Percentiles rank a stretch among this genome's conserved stretches.
Evolutionary conservation across 2,888 invertebrate species (phyloP).

Genomic region (Chironomus riparius): DNA sequence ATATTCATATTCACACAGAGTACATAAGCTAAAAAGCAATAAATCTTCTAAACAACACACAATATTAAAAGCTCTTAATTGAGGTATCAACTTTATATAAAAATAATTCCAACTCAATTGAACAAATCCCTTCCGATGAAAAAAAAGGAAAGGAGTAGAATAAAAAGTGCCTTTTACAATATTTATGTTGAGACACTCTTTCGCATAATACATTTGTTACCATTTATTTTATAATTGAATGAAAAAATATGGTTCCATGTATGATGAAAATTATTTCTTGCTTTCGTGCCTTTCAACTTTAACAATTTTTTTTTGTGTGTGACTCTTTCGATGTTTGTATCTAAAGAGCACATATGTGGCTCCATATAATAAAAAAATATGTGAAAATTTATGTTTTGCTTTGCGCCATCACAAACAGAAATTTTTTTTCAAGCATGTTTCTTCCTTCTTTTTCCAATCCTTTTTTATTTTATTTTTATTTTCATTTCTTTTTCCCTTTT

Average conservation of each 20-base stretch:
- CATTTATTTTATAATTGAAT: background rate
- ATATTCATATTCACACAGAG: too few relatives aligned
- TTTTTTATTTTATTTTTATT: background rate
- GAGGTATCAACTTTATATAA: too few relatives aligned
- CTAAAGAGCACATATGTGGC: background rate
- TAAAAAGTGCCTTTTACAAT: background rate
- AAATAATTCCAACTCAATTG: too few relatives aligned
- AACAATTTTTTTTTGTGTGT: background rate
- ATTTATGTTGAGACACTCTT: background rate
- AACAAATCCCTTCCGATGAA: too few relatives aligned
- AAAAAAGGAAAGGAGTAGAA: too few relatives aligned
- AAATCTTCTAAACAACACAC: too few relatives aligned
- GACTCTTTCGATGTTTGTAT: background rate
- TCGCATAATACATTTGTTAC: background rate
- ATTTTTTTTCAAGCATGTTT: background rate
- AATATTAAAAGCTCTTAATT: too few relatives aligned
- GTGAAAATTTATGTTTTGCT: background rate
- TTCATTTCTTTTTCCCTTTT: background rate
- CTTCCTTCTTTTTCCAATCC: too few relatives aligned
- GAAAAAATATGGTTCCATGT: background rate
- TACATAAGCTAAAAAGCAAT: too few relatives aligned
- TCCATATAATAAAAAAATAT: background rate
- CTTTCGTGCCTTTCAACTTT: background rate
- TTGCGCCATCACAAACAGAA: background rate
- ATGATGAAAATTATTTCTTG: background rate